Conservation (phyloP, 2,888 invertebrate species). For the Pollenia angustigena region DNA sequence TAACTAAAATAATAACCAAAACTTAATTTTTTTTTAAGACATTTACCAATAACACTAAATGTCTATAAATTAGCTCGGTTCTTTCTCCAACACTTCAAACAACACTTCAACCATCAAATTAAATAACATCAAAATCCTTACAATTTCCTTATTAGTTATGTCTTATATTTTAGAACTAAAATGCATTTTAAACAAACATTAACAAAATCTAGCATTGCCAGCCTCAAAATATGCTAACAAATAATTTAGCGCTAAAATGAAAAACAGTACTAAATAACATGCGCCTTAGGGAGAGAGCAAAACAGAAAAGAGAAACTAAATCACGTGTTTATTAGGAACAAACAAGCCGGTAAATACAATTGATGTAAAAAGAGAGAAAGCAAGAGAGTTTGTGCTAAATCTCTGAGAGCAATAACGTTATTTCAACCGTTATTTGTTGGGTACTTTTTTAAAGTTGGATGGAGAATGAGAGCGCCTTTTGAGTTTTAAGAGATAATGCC, state of each 20-base stretch:
- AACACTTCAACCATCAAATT: too few relatives aligned
- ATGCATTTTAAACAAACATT: constrained; percentile 25
- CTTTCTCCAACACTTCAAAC: too few relatives aligned
- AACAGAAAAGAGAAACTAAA: neutral
- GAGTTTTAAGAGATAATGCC: constrained; percentile 22
- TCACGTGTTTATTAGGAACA: constrained; percentile 56
- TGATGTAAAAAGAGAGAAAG: neutral
- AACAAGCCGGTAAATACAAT: constrained; percentile 39
- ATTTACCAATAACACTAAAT: too few relatives aligned
- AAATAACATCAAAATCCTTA: too few relatives aligned
- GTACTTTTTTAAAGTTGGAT: neutral
- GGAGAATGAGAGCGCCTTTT: neutral
- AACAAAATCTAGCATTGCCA: constrained; percentile 54
- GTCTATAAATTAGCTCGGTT: too few relatives aligned
- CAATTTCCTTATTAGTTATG: neutral
- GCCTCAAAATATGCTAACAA: neutral
- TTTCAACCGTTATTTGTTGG: constrained; percentile 46
- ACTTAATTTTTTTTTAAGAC: too few relatives aligned
- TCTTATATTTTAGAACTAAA: constrained; percentile 29
- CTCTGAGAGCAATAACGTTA: constrained; percentile 46
- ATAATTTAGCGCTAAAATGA: constrained; percentile 33
- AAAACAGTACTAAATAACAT: constrained; percentile 61
- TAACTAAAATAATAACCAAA: too few relatives aligned
- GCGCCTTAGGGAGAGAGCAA: constrained; percentile 29
- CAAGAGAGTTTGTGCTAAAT: neutral